A percentile compares a stretch with the other conserved stretches of the same genome.
Evolutionary conservation across 2,888 invertebrate species (phyloP).

Genomic region (Pyrochroa serraticornis): DNA sequence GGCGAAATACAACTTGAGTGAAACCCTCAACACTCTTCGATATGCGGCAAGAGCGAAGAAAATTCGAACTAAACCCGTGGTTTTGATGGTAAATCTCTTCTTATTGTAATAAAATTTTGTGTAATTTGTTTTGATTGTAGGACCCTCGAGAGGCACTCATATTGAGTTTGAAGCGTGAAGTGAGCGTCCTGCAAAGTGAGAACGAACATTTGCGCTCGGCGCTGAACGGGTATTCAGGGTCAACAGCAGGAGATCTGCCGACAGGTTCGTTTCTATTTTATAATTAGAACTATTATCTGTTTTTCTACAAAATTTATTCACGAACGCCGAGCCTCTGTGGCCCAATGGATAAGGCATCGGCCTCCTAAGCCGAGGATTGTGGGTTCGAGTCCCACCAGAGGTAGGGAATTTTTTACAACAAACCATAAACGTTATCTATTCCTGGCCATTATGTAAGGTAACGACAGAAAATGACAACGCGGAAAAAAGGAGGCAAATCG

Average conservation of each 20-base stretch:
- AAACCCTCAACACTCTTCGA: slow-evolving; percentile 88
- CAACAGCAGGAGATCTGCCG: slow-evolving; percentile 39
- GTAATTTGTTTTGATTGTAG: slow-evolving; percentile 55
- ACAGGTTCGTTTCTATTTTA: slow-evolving; percentile 30
- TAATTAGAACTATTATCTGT: slow-evolving; percentile 20
- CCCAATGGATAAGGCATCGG: slow-evolving; percentile 82
- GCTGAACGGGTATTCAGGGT: slow-evolving; percentile 69
- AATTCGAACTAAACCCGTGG: slow-evolving; percentile 90
- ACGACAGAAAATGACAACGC: not conserved
- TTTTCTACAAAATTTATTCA: slow-evolving; percentile 13
- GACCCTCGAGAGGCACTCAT: slow-evolving; percentile 93
- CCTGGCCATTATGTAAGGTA: slow-evolving; percentile 2
- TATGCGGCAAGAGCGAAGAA: slow-evolving; percentile 93
- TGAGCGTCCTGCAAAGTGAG: slow-evolving; percentile 82
- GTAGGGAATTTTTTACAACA: slow-evolving; percentile 57
- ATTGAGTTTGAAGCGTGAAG: slow-evolving; percentile 85
- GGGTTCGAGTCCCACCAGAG: slow-evolving; percentile 85
- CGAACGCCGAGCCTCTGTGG: slow-evolving; percentile 67
- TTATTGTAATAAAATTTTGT: not conserved
- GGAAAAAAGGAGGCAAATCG: not conserved
- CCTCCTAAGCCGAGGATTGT: slow-evolving; percentile 82
- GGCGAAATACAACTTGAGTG: slow-evolving; percentile 81
- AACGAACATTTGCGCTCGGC: slow-evolving; percentile 86
- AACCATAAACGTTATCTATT: not conserved
- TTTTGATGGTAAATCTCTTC: slow-evolving; percentile 78